Percentiles rank a stretch among this genome's conserved stretches.
Evolutionary conservation across 2,888 invertebrate genomes (phyloP).

Genomic region (Ptilodon capucinus): DNA sequence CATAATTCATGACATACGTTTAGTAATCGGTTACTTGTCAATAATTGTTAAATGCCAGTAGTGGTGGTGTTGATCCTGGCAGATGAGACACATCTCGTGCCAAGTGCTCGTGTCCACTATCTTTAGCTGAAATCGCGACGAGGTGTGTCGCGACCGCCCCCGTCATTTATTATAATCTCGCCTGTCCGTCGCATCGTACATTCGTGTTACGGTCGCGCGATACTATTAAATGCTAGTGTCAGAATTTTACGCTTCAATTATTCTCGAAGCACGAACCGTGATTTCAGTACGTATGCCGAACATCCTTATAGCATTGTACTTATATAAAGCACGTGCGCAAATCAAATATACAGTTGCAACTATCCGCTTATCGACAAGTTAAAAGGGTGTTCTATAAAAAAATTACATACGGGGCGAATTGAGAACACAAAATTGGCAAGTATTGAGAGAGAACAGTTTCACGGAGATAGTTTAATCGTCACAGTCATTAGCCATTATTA

Average conservation of each 20-base stretch:
- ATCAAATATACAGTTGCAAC: too few relatives aligned
- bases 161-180: slow-evolving; percentile 31
- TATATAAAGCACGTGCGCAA: neutral
- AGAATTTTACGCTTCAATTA: slow-evolving; percentile 18
- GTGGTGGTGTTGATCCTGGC: slow-evolving; percentile 34
- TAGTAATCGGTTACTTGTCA: too few relatives aligned
- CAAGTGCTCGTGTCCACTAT: slow-evolving; percentile 40
- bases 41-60: slow-evolving; percentile 23
- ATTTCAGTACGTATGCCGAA: slow-evolving; percentile 9
- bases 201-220: slow-evolving; percentile 39
- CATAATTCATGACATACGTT: too few relatives aligned
- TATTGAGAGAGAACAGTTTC: too few relatives aligned
- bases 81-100: slow-evolving; percentile 26
- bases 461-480: too few relatives aligned
- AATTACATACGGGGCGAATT: too few relatives aligned
- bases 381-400: too few relatives aligned
- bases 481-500: too few relatives aligned
- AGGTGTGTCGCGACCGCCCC: slow-evolving; percentile 25
- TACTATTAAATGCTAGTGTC: slow-evolving; percentile 20
- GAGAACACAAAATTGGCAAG: too few relatives aligned
- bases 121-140: slow-evolving; percentile 34
- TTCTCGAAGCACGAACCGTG: slow-evolving; percentile 3
- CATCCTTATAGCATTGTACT: neutral
- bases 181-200: slow-evolving; percentile 34
- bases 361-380: too few relatives aligned